Evolutionary conservation across 2,113 vertebrate genomes (phyloP).

Genomic region (Pollachius pollachius): DNA sequence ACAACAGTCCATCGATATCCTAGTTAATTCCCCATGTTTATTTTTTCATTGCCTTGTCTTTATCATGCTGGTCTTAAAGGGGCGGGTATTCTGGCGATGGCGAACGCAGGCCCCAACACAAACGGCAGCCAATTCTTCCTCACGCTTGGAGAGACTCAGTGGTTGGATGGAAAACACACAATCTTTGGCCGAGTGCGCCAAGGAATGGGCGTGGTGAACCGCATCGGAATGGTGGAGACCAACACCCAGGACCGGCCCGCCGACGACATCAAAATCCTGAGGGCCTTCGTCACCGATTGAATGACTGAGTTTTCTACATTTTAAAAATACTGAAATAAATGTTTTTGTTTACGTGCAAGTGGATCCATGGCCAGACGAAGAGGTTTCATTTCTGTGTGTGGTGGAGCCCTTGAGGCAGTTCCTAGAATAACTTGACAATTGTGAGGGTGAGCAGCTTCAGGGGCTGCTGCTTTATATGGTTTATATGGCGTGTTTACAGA

Average conservation of each 20-base stretch:
- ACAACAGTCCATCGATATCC: too few species aligned
- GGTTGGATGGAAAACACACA: slow-evolving; percentile 93
- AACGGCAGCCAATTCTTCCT: slow-evolving; percentile 97
- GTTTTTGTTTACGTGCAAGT: slow-evolving; percentile 13
- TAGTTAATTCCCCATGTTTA: too few species aligned
- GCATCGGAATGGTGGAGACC: slow-evolving; percentile 93
- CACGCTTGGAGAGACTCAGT: slow-evolving; percentile 86
- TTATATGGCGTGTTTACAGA: too few species aligned
- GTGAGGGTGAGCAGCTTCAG: too few species aligned
- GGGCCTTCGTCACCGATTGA: slow-evolving; percentile 66
- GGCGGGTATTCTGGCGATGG: slow-evolving; percentile 94
- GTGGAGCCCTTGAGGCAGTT: too few species aligned
- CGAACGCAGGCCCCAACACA: slow-evolving; percentile 91
- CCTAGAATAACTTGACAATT: too few species aligned
- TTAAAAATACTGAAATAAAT: background rate
- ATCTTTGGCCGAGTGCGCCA: slow-evolving; percentile 91
- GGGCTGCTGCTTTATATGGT: too few species aligned
- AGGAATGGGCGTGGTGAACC: slow-evolving; percentile 86
- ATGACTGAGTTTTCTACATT: background rate
- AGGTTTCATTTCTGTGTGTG: too few species aligned
- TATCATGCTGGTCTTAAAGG: slow-evolving; percentile 60
- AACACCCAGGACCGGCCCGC: slow-evolving; percentile 88
- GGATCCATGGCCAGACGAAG: too few species aligned
- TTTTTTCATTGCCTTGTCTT: too few species aligned
- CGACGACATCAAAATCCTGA: slow-evolving; percentile 89